phyloP scores from a whole-genome alignment of 1,140 invertebrate genomes.

The Drosophila obscura region DNA sequence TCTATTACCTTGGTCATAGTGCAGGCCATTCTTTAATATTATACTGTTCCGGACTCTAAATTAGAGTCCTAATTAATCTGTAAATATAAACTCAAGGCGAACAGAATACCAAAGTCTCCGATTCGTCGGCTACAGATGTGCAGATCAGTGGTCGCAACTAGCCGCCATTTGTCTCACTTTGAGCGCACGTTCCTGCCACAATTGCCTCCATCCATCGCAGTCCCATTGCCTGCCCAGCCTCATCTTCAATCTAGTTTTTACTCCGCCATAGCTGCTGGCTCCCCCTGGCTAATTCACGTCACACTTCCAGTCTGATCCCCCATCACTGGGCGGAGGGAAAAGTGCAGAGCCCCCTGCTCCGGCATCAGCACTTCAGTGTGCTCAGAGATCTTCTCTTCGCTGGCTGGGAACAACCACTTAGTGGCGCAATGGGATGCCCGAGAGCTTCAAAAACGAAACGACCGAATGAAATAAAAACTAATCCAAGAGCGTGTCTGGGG shows the following conservation, averaged over 20 bases:
- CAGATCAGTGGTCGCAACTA: slow-evolving; percentile 6
- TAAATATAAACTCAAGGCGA: too few relatives aligned
- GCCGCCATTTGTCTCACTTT: slow-evolving; percentile 8
- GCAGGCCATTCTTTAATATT: too few relatives aligned
- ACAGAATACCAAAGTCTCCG: background rate
- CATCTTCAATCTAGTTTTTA: slow-evolving; percentile 33
- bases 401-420: slow-evolving; percentile 53
- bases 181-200: background rate
- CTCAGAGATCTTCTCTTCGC: slow-evolving; percentile 15
- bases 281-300: slow-evolving; percentile 66
- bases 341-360: slow-evolving; percentile 8
- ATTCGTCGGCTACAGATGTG: slow-evolving; percentile 3
- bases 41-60: too few relatives aligned
- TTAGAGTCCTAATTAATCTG: too few relatives aligned
- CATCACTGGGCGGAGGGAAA: slow-evolving; percentile 50
- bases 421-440: slow-evolving; percentile 18
- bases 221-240: slow-evolving; percentile 34
- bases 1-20: too few relatives aligned
- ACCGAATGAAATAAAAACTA: slow-evolving; percentile 49
- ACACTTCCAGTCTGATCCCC: slow-evolving; percentile 63
- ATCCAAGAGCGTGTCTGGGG: slow-evolving; percentile 54
- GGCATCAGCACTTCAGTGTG: slow-evolving; percentile 17
- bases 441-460: slow-evolving; percentile 12
- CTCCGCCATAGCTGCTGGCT: slow-evolving; percentile 33
- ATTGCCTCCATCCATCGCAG: background rate